A percentile compares a stretch with the other conserved stretches of the same genome.
Conservation (phyloP, 2,113 vertebrate genomes). For the Tylochromis polylepis region DNA sequence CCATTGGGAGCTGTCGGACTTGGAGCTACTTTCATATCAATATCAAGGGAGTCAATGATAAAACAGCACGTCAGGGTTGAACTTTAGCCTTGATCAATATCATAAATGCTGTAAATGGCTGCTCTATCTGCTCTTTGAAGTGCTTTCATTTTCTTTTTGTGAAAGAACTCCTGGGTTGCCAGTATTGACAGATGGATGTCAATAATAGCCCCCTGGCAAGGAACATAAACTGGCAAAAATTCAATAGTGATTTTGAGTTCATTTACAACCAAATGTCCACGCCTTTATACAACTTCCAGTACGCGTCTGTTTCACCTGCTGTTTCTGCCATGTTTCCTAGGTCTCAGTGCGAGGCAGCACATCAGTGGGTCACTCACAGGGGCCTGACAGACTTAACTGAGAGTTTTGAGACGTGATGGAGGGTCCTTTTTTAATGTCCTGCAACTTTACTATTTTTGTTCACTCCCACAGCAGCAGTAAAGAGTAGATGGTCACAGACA, state of each 20-base stretch:
- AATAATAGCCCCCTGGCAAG: background rate
- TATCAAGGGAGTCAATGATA: background rate
- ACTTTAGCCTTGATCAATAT: constrained; percentile 13
- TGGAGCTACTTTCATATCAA: background rate
- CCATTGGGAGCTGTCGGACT: background rate
- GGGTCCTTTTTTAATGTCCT: background rate
- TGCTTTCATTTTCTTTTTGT: background rate
- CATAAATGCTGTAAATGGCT: constrained; percentile 6
- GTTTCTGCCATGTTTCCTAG: background rate
- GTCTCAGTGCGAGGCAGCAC: background rate
- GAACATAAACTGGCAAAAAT: background rate
- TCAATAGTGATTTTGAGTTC: background rate
- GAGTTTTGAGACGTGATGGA: background rate
- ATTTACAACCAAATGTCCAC: background rate
- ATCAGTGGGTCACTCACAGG: background rate
- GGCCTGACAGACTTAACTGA: background rate
- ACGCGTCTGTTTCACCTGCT: background rate
- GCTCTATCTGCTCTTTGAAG: background rate
- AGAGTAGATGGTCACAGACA: background rate
- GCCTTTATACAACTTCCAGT: background rate
- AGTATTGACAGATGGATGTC: constrained; percentile 12
- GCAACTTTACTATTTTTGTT: background rate
- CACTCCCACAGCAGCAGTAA: background rate
- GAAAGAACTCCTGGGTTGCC: background rate
- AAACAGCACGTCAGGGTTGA: background rate